Base-by-base conservation (phyloP, 2,888 invertebrate genomes). In the Drosophila conformis region DNA sequence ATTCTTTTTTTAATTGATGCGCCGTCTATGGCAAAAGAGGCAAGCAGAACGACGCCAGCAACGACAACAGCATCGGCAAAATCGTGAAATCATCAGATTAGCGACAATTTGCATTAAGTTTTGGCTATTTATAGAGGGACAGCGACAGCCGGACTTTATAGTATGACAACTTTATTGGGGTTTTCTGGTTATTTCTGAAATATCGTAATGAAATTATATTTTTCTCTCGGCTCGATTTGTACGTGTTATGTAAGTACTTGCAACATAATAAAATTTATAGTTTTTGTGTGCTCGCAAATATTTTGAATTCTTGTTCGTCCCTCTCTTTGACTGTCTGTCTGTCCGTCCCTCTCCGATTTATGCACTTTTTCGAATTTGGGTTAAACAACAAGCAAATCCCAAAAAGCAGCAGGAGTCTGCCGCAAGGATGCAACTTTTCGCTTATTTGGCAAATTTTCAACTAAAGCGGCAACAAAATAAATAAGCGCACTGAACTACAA, bases 371-470 rank as follows among this genome's bases (percentile, higher is more conserved):
- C 60, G 65, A 81, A 87, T 74, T 82, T 71, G 79, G 87, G 82
- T 81, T 89, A 75, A 80, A 82, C 69, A 83, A 80, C 62, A 73
- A 76, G 60, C 80, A 21, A 42, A 15, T 46, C 27, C 27, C 31
- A 38, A 63, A 40, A 56, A 60, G 35, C 70, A 31, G 51, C 29
- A 36, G 62, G 62, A 69, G 59, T 57, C 54, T 36, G 57, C 42
- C 35, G 61, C 67, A 70, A 70, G 73, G 73, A 74, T 78, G 74
- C 71, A 89, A 86, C 80, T 78, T 89, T 82, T 72, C 73, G 85
- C 85, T 85, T 82, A 88, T 83, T 90, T 90, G 88, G 88, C 89
- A 87, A 85, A 87, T 71, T 82, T 85, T 86, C 90, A 89, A 86
- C 72, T 80, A 69, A 78, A 75, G 67, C 66, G 70, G 69, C 72